Conservation (phyloP, 2,888 invertebrate genomes). For the Euplagia quadripunctaria region DNA sequence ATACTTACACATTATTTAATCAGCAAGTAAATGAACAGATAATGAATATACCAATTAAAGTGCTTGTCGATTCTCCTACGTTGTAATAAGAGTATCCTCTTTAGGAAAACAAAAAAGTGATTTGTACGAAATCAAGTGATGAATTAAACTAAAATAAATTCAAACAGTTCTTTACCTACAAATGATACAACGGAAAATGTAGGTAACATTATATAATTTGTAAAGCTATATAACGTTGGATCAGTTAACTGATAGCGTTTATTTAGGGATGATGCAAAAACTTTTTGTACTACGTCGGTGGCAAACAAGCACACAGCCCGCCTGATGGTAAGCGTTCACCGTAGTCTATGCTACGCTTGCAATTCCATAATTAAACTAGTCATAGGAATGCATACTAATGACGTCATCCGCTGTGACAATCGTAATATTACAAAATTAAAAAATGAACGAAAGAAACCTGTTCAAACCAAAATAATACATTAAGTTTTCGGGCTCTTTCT, state of each 20-base stretch:
- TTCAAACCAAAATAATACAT: background rate
- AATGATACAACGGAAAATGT: background rate
- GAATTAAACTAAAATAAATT: background rate
- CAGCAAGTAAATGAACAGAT: background rate
- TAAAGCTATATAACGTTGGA: too few species aligned
- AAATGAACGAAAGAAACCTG: background rate
- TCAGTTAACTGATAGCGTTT: background rate
- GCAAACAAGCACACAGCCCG: too few species aligned
- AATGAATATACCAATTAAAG: background rate
- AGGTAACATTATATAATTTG: background rate
- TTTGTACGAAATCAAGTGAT: background rate
- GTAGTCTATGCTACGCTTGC: too few species aligned
- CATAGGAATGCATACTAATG: background rate
- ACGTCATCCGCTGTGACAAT: background rate
- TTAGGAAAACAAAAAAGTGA: too few species aligned
- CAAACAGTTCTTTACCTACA: too few species aligned
- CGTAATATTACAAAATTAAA: background rate
- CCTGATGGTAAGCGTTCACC: too few species aligned
- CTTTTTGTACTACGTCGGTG: too few species aligned
- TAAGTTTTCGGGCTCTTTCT: background rate
- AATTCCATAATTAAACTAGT: background rate
- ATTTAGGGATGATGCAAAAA: background rate
- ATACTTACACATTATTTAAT: background rate
- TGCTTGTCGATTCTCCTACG: background rate
- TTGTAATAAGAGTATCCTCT: too few species aligned